A percentile compares a stretch with the other conserved stretches of the same genome.
phyloP scores from a whole-genome alignment of 1,140 invertebrate species.

The Hypsibius dujardini region DNA sequence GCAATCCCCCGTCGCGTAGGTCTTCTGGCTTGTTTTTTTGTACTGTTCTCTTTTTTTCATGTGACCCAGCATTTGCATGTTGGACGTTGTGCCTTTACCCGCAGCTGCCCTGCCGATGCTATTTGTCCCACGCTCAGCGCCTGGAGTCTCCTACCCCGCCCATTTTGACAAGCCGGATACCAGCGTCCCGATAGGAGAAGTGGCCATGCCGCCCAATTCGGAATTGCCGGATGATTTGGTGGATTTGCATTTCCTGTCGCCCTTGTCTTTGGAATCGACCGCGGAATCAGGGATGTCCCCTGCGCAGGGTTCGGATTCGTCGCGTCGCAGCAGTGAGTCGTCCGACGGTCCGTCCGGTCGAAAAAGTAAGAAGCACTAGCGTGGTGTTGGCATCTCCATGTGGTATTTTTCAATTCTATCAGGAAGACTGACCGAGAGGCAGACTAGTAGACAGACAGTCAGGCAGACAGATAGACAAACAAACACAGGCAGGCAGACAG shows the following conservation, averaged over 20 bases:
- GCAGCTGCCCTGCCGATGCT: not conserved
- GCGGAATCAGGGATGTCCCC: not conserved
- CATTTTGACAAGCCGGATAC: not conserved
- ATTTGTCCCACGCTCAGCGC: not conserved
- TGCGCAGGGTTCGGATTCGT: not conserved
- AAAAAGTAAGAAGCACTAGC: not conserved
- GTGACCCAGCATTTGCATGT: not conserved
- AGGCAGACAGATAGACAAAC: too few relatives aligned
- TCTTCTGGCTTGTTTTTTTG: too few relatives aligned
- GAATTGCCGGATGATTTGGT: not conserved
- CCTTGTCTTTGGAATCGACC: not conserved
- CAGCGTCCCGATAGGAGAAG: too few relatives aligned
- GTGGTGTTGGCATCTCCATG: too few relatives aligned
- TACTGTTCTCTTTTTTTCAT: not conserved
- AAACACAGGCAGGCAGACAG: too few relatives aligned
- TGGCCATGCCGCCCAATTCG: not conserved
- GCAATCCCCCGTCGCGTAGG: slow-evolving; percentile 59
- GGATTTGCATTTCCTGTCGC: not conserved
- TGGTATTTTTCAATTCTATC: too few relatives aligned
- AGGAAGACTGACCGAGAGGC: not conserved
- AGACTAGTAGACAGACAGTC: not conserved
- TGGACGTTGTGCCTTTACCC: not conserved
- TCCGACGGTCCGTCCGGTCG: not conserved
- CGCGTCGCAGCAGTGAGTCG: not conserved
- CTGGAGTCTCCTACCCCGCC: not conserved